Evolutionary conservation across 2,797 vertebrate species (phyloP), one percentile per base, ranked within the genome.

Genomic region (Enteromius anoplus): DNA sequence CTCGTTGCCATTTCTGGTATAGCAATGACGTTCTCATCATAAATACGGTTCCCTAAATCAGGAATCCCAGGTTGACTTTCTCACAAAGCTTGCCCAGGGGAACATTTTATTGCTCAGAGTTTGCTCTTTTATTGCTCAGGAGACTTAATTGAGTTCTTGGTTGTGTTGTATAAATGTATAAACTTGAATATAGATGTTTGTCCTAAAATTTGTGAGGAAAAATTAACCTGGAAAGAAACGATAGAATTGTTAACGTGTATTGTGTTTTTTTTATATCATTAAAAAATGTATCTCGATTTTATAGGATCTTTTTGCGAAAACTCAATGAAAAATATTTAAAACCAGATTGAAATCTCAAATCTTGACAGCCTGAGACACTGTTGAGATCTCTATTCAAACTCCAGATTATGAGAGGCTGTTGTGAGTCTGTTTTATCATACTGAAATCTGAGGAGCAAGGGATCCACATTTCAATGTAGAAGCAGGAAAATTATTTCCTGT

Each of bases 1-100:
- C 85, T 85, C 62, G 5, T n/a, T 77, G 60, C 19, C 66, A 73
- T 51, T 47, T 78, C 51, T 82, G 53, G 73, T 84, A 77, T 58
- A 68, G 73, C 58, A 60, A 37, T 62, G 65, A 69, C 23, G 15
- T 76, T 49, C 51, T 77, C 26, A 42, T 81, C 42, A 51, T 53
- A 40, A 53, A 70, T 80, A 69, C n/a, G 53, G 21, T 64, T 68
- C 14, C 49, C 76, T 70, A 42, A 75, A 79, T 68, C 69, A 51
- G 42, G 45, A 26, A 19, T 71, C 34, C 62, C 49, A 82, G 62
- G 32, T 49, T 62, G 11, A 73, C 40, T 55, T 69, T 69, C 62
- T 62, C 69, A 49, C 58, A 64, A 81, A 72, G 21, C 17, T 51
- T 66, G 5, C 45, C 34, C 17, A 2, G 11, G 9, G 19, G 34